Conservation (phyloP, 2,888 invertebrate genomes). For the Lydus trimaculatus region DNA sequence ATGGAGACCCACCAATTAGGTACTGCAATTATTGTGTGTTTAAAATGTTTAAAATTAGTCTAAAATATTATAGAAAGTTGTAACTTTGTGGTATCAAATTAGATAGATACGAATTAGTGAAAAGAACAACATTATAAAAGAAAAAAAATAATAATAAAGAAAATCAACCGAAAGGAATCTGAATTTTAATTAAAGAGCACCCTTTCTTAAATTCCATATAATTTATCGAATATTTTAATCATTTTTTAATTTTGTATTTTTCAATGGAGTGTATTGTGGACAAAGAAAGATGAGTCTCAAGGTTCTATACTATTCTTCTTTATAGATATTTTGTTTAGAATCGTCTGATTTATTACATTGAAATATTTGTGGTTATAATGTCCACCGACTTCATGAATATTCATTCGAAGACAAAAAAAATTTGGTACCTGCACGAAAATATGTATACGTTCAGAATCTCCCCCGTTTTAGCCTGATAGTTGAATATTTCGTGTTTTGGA, state of each 20-base stretch:
- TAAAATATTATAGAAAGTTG: constrained; percentile 51
- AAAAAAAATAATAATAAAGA: neutral
- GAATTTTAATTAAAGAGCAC: constrained; percentile 43
- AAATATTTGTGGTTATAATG: constrained; percentile 29
- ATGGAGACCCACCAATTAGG: constrained; percentile 49
- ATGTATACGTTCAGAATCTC: neutral
- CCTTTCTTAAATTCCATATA: constrained; percentile 40
- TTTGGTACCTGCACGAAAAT: neutral
- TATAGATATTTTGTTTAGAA: constrained; percentile 22
- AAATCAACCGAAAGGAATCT: constrained; percentile 18
- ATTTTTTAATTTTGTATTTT: constrained; percentile 28
- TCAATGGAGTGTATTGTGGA: constrained; percentile 14
- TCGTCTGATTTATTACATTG: constrained; percentile 26
- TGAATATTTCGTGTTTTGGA: neutral
- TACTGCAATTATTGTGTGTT: constrained; percentile 57
- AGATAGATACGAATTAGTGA: constrained; percentile 6
- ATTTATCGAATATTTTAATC: constrained; percentile 41
- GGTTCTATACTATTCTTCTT: constrained; percentile 13
- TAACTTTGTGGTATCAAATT: constrained; percentile 38
- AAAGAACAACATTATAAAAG: constrained; percentile 9
- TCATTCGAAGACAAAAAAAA: neutral
- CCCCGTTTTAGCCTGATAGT: neutral
- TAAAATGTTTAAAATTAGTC: constrained; percentile 53
- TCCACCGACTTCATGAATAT: constrained; percentile 28
- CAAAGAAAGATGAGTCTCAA: constrained; percentile 19